These are phyloP conservation scores for Xestia sexstrigata DNA, from an alignment of 2,888 invertebrate genomes.

Conservation along the genomic window DNA sequence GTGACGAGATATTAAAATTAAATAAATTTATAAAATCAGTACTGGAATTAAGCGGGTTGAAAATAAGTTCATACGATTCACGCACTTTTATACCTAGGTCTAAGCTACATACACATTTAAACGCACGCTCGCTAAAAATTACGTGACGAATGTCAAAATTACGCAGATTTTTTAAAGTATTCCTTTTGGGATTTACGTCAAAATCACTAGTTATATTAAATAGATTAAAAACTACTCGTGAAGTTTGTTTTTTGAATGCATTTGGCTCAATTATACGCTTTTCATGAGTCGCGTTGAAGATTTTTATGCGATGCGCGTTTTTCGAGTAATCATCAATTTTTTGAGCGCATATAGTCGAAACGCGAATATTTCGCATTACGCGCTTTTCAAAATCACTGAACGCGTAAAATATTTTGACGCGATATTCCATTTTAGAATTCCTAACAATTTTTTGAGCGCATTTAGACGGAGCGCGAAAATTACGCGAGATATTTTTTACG, in stretches of 20 bases:
- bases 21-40: conserved; percentile 79
- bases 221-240: conserved; percentile 33
- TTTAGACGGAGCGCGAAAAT: conserved; percentile 6
- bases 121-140: conserved; percentile 67
- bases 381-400: conserved; percentile 21
- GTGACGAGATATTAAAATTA: conserved; percentile 68
- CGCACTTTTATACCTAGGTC: conserved; percentile 75
- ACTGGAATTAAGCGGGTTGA: conserved; percentile 82
- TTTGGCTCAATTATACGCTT: conserved; percentile 37
- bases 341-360: background rate
- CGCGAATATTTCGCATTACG: background rate
- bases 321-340: background rate
- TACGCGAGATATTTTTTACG: conserved; percentile 22
- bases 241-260: conserved; percentile 6
- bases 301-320: background rate
- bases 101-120: conserved; percentile 67
- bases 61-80: conserved; percentile 70
- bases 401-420: conserved; percentile 2
- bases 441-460: conserved; percentile 20
- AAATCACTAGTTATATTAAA: conserved; percentile 52
- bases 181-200: conserved; percentile 1
- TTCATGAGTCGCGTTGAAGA: conserved; percentile 1
- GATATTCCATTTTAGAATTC: background rate
- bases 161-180: conserved; percentile 37
- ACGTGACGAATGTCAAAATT: conserved; percentile 37